Evolutionary conservation across 2,888 invertebrate genomes (phyloP).

Genomic region (Aplocera efformata): DNA sequence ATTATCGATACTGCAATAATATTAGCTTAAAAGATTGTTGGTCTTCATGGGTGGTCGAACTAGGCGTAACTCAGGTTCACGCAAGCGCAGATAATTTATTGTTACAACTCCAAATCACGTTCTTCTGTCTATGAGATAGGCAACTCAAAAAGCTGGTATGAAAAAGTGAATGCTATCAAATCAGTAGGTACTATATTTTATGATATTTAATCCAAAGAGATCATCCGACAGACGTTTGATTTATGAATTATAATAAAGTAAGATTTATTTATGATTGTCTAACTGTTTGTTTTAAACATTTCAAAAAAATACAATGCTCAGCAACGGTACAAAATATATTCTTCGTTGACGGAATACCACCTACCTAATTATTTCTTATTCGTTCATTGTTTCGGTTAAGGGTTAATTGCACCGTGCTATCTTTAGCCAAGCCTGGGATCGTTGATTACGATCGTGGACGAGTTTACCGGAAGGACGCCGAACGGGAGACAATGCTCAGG

Average conservation of each 20-base stretch:
- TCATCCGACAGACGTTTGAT: constrained; percentile 3
- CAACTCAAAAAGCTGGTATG: constrained; percentile 6
- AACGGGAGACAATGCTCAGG: constrained; percentile 55
- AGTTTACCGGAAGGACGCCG: constrained; percentile 56
- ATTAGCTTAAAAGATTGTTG: constrained; percentile 19
- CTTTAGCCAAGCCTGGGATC: constrained; percentile 37
- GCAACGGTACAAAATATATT: constrained; percentile 13
- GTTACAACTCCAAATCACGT: constrained; percentile 18
- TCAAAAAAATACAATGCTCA: constrained; percentile 7
- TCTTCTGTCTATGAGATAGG: constrained; percentile 8
- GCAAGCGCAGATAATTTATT: constrained; percentile 26
- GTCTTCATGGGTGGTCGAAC: constrained; percentile 31
- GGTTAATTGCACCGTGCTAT: constrained; percentile 29
- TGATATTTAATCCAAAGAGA: constrained; percentile 8
- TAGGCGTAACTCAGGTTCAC: constrained; percentile 27
- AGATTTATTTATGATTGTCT: constrained; percentile 9
- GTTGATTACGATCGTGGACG: constrained; percentile 52
- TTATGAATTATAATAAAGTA: not conserved
- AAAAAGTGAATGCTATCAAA: constrained; percentile 11
- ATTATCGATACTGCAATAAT: constrained; percentile 11
- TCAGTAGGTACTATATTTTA: constrained; percentile 11
- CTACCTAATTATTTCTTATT: constrained; percentile 23
- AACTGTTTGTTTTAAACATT: constrained; percentile 10
- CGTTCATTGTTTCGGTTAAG: constrained; percentile 27
- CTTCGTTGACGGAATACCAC: constrained; percentile 11